A percentile compares a stretch with the other conserved stretches of the same genome.
Evolutionary conservation across 2,797 vertebrate genomes (phyloP).

Genomic region (Enteromius fasciolatus): DNA sequence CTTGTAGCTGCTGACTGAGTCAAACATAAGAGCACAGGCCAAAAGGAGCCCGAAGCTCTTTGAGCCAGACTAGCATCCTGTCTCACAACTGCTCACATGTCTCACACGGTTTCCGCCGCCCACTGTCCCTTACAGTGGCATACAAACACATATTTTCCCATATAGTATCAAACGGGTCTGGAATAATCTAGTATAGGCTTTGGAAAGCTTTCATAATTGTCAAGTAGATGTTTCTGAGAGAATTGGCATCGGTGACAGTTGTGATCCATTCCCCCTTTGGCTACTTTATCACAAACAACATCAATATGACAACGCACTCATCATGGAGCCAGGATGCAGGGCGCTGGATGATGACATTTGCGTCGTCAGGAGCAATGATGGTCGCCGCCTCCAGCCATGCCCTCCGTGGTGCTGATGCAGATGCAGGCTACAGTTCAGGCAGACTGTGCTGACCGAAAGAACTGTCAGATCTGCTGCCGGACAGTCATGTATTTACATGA

Average conservation of each 20-base stretch:
- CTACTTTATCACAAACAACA: conserved; percentile 36
- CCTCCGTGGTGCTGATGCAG: conserved; percentile 45
- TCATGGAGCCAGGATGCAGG: conserved; percentile 23
- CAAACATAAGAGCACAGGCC: conserved; percentile 58
- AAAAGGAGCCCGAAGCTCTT: conserved; percentile 53
- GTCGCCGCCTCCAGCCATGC: conserved; percentile 34
- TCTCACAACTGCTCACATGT: conserved; percentile 50
- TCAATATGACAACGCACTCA: conserved; percentile 32
- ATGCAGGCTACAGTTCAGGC: conserved; percentile 29
- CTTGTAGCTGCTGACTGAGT: conserved; percentile 62
- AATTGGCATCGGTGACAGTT: conserved; percentile 42
- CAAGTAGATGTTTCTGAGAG: conserved; percentile 26
- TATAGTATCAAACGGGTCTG: not conserved
- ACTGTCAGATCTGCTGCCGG: not conserved
- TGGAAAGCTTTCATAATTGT: conserved; percentile 9
- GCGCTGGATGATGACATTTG: conserved; percentile 45
- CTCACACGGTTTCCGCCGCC: conserved; percentile 11
- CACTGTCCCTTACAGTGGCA: not conserved
- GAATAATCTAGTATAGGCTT: not conserved
- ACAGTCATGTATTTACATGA: not conserved
- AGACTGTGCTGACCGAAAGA: conserved; percentile 13
- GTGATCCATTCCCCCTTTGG: conserved; percentile 35
- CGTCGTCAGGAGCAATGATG: conserved; percentile 34
- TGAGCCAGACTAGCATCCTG: conserved; percentile 49
- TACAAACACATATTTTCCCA: conserved; percentile 16